Evolutionary conservation across 2,888 invertebrate species (phyloP), one percentile per base, ranked within the genome.

Genomic region (Caenorhabditis uteleia): DNA sequence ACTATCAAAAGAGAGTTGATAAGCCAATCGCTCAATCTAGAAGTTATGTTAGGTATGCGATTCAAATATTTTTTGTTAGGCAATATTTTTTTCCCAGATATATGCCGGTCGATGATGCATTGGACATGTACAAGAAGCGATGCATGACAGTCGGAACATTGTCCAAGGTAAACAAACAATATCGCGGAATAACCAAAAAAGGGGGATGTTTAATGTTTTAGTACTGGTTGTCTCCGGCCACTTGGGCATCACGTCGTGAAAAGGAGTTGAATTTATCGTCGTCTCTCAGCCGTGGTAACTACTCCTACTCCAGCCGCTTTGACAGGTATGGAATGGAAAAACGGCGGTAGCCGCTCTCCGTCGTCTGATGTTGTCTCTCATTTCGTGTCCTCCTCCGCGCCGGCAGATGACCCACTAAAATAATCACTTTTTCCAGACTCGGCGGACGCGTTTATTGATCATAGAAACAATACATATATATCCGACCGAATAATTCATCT

Each of bases 51-150:
- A 69, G 78, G 69, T 74, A 44, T 8, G 43, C 14, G n/a, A 34
- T 14, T 34, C 34, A 7, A 12, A n/a, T 7, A 14, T 10, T 40
- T 40, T n/a, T 5, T 5, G n/a, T 40, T 40, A 18, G 2, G 3
- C 2, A 40, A 23, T 3, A 34, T 29, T 31, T 43, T 44, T 27
- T 26, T 38, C 20, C 18, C 38, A 75, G 78, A 57, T 82, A 80
- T 62, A 82, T 83, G 81, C 77, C 77, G 20, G 73, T 78, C 26
- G 82, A 82, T 36, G 82, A 82, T 49, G 82, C 82, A 12, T 70
- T 83, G 31, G 77, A 79, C 50, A 74, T 82, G 78, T 83, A 77
- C 72, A 83, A 80, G 60, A 82, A 82, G 57, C 56, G 77, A 47
- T 81, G 75, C 60, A 80, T 82, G 82, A 82, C 83, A 34, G 80